Conservation (phyloP, 2,888 invertebrate genomes). For the Sesia bembeciformis region DNA sequence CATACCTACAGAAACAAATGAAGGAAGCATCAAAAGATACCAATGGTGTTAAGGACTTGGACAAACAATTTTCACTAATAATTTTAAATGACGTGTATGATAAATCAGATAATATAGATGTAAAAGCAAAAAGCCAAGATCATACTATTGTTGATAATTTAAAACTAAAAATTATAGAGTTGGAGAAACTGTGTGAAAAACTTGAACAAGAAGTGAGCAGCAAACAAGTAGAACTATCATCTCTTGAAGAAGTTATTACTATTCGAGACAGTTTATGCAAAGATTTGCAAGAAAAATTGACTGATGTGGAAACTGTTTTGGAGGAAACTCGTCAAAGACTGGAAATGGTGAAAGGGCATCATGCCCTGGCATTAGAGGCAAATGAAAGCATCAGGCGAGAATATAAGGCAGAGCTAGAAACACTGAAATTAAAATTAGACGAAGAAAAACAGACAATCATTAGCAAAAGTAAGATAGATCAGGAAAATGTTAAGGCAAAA, state of each 20-base stretch:
- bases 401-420: conserved; percentile 61
- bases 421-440: conserved; percentile 54
- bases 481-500: conserved; percentile 45
- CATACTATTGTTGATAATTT: conserved; percentile 9
- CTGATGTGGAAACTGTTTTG: conserved; percentile 39
- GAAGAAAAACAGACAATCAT: conserved; percentile 58
- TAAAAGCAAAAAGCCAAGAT: not conserved
- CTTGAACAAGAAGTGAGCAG: conserved; percentile 51
- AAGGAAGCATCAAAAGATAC: conserved; percentile 10
- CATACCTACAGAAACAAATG: conserved; percentile 32
- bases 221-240: conserved; percentile 56
- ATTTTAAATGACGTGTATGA: conserved; percentile 12
- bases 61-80: conserved; percentile 24
- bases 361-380: conserved; percentile 62
- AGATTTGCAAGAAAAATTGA: conserved; percentile 59
- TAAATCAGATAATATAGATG: conserved; percentile 3
- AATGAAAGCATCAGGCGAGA: conserved; percentile 68
- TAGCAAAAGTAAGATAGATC: conserved; percentile 45
- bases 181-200: conserved; percentile 47
- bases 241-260: conserved; percentile 56
- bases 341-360: conserved; percentile 69
- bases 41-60: conserved; percentile 24
- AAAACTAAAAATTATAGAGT: conserved; percentile 31
- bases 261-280: conserved; percentile 61
- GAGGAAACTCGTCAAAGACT: conserved; percentile 59